A percentile compares a stretch with the other conserved stretches of the same genome.
These are phyloP conservation scores for Sesamia nonagrioides DNA, from an alignment of 1,140 invertebrate genomes.

Conservation along the genomic window DNA sequence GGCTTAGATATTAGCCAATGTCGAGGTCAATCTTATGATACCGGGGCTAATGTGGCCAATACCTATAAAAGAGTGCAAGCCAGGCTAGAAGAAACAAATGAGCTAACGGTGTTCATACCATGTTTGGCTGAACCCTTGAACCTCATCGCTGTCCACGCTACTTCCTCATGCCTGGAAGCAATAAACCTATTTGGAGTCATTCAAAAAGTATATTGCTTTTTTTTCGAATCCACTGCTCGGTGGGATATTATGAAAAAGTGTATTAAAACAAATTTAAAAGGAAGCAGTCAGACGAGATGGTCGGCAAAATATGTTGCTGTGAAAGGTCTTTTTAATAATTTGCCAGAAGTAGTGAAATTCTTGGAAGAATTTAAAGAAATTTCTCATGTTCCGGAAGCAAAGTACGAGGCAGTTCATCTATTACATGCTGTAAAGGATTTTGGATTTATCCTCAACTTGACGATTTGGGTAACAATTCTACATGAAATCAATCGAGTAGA, in stretches of 20 bases:
- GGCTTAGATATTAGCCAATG: slow-evolving; percentile 55
- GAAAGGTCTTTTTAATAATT: too few relatives aligned
- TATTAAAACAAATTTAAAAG: slow-evolving; percentile 36
- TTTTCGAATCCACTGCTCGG: background rate
- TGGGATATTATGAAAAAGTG: slow-evolving; percentile 39
- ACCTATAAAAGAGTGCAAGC: slow-evolving; percentile 53
- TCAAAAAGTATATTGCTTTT: too few relatives aligned
- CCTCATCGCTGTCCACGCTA: slow-evolving; percentile 56
- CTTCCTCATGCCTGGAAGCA: background rate
- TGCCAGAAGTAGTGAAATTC: too few relatives aligned
- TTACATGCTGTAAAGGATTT: too few relatives aligned
- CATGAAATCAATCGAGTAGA: slow-evolving; percentile 53
- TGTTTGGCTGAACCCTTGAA: slow-evolving; percentile 57
- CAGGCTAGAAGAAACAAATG: slow-evolving; percentile 56
- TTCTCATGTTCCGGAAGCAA: slow-evolving; percentile 17
- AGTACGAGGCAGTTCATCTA: too few relatives aligned
- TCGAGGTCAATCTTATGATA: slow-evolving; percentile 58
- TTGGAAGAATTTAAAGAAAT: too few relatives aligned
- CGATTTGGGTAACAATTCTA: slow-evolving; percentile 54
- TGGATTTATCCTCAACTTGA: slow-evolving; percentile 14
- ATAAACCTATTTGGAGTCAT: too few relatives aligned
- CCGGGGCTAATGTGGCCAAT: slow-evolving; percentile 51
- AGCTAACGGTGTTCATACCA: slow-evolving; percentile 55
- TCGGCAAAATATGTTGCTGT: slow-evolving; percentile 1
- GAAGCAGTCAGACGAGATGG: slow-evolving; percentile 21